Evolutionary conservation across 2,797 vertebrate genomes (phyloP).

Genomic region (Chlorospingus semifuscus): DNA sequence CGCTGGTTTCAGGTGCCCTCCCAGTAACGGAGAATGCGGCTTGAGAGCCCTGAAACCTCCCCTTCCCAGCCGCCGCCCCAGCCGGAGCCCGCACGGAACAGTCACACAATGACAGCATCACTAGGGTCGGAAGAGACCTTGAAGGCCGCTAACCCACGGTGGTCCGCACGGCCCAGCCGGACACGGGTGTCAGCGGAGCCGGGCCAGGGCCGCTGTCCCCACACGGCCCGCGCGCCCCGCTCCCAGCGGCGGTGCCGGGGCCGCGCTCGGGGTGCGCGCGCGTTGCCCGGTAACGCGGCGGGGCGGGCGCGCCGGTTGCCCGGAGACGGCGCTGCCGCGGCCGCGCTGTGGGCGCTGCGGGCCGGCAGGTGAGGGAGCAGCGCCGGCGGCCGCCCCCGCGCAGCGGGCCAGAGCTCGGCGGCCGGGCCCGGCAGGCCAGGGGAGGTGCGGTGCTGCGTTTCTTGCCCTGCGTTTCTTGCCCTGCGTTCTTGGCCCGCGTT

Average conservation of each 20-base stretch:
- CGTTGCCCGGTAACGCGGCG: not conserved
- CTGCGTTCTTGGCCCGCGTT: not conserved
- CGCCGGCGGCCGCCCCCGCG: fast-evolving
- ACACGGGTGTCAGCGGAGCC: fast-evolving
- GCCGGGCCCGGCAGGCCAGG: too few species aligned
- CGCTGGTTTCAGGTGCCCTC: fast-evolving
- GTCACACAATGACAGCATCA: not conserved
- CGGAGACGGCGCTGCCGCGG: not conserved
- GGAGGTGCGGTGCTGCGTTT: too few species aligned
- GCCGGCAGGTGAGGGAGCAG: not conserved
- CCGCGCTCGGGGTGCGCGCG: not conserved
- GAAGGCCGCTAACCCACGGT: fast-evolving
- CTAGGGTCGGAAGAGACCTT: not conserved
- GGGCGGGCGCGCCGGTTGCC: not conserved
- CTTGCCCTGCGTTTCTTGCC: not conserved
- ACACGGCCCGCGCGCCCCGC: too few species aligned
- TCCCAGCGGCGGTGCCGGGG: not conserved
- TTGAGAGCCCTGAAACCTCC: not conserved
- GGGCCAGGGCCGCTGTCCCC: too few species aligned
- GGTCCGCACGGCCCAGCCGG: not conserved
- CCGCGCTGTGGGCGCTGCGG: not conserved
- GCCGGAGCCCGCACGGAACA: too few species aligned
- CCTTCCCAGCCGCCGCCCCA: not conserved
- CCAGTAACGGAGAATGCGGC: too few species aligned
- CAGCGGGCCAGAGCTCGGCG: fast-evolving